phyloP scores from a whole-genome alignment of 2,113 vertebrate genomes.

The Centropristis striata region DNA sequence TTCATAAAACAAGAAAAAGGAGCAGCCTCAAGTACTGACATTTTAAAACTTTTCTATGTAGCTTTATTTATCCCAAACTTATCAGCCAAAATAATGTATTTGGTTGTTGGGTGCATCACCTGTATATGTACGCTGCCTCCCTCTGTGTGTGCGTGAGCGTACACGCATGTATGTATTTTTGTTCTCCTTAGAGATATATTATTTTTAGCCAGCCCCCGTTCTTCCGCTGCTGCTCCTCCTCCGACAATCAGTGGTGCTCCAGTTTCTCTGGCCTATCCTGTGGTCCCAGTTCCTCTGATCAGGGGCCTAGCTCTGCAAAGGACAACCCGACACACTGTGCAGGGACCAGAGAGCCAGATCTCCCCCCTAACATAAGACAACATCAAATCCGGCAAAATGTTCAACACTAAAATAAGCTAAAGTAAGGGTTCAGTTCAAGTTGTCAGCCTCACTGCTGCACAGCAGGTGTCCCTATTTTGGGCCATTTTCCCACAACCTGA shows the following conservation, averaged over 20 bases:
- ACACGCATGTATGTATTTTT: slow-evolving; percentile 80
- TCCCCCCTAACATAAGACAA: not conserved
- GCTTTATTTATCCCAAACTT: not conserved
- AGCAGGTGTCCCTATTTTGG: not conserved
- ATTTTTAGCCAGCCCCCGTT: slow-evolving; percentile 87
- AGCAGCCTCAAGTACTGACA: not conserved
- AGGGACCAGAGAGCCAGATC: slow-evolving; percentile 10
- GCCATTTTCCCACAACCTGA: slow-evolving; percentile 9
- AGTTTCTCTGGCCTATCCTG: slow-evolving; percentile 84
- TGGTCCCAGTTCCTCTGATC: slow-evolving; percentile 77
- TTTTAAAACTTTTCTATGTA: not conserved
- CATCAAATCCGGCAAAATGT: not conserved
- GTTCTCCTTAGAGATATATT: slow-evolving; percentile 86
- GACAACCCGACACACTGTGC: slow-evolving; percentile 41
- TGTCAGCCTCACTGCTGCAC: not conserved
- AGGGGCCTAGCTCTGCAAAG: slow-evolving; percentile 67
- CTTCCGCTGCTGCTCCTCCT: slow-evolving; percentile 69
- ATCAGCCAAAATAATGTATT: slow-evolving; percentile 6
- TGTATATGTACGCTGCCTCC: slow-evolving; percentile 13
- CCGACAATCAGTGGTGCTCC: slow-evolving; percentile 83
- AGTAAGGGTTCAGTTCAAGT: not conserved
- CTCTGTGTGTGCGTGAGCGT: slow-evolving; percentile 42
- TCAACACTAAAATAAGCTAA: not conserved
- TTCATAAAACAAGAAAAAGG: slow-evolving; percentile 18
- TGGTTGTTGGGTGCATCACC: slow-evolving; percentile 20